Evolutionary conservation across 2,797 vertebrate species (phyloP), one percentile per base, ranked within the genome.

Genomic region (Lates japonicus): DNA sequence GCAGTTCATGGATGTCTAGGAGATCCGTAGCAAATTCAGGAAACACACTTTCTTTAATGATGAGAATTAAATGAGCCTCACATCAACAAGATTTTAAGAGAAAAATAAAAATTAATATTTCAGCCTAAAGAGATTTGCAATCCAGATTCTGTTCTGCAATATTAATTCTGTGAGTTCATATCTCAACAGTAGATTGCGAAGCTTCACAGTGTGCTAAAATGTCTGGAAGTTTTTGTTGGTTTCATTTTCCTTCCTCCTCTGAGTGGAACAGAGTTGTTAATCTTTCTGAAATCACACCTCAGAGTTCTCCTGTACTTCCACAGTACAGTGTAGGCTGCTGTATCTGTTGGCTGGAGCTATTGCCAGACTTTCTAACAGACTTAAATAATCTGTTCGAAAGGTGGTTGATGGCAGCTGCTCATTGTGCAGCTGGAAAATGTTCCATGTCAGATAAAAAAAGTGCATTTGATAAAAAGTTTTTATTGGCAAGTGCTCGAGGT

Each of bases 201-300:
- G 35, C 35, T 35, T 5, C 35, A 35, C 35, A 35, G 7, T 35
- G 35, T 35, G 62, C 39, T 70, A 73, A 49, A 64, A 81, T 20
- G 68, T 69, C 46, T 74, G 66, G 46, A 84, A 14, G 11, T 35
- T 31, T 69, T 74, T 31, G 25, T 14, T 35, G 66, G 57, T 81
- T 66, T 67, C 14, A 67, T 75, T 67, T 74, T 65, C n/a, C 48
- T 64, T 78, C 55, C 41, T 72, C 25, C 37, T 62, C 16, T 44
- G 25, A 70, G 29, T 33, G 59, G 39, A 65, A 82, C 7, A 19
- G 13, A 70, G 62, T 59, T 54, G 8, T 20, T 17, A n/a, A 49
- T 35, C 29, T 68, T 35, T 29, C 46, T 49, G 20, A 3, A 64
- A 49, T 59, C 63, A 74, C 63, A 52, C 44, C 29, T 74, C 12